These are phyloP conservation scores for Drosophila lacertosa DNA, from an alignment of 1,140 invertebrate genomes.

Conservation along the genomic window DNA sequence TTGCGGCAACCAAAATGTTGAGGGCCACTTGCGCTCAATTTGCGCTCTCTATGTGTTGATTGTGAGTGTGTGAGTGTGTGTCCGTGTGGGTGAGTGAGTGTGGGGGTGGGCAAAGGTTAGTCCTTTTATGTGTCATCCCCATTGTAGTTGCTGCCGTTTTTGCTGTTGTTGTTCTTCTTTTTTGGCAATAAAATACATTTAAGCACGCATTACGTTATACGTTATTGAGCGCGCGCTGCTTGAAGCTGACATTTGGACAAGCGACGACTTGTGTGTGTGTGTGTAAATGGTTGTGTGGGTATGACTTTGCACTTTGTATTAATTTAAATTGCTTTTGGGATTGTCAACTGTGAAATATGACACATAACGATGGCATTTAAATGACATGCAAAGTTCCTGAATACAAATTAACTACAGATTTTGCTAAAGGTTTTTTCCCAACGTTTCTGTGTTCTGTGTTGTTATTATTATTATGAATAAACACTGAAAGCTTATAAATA, in stretches of 20 bases:
- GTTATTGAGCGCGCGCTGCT: constrained; percentile 73
- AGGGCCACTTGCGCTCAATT: constrained; percentile 32
- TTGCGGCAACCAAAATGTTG: constrained; percentile 25
- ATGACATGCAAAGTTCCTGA: constrained; percentile 55
- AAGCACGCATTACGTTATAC: constrained; percentile 75
- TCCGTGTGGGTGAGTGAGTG: constrained; percentile 1
- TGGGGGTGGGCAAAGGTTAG: constrained; percentile 34
- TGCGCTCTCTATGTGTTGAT: constrained; percentile 5
- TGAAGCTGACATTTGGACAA: constrained; percentile 70
- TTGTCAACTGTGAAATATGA: constrained; percentile 62
- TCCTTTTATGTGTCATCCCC: constrained; percentile 51
- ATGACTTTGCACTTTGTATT: constrained; percentile 72
- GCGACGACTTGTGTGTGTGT: constrained; percentile 23
- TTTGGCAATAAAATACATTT: constrained; percentile 81
- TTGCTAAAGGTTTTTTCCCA: constrained; percentile 12
- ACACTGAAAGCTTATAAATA: background rate
- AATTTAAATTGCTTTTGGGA: constrained; percentile 79
- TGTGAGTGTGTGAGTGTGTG: constrained; percentile 9
- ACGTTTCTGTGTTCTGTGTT: background rate
- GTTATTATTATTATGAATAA: constrained; percentile 17
- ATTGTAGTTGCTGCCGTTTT: constrained; percentile 30
- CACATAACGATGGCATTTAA: constrained; percentile 52
- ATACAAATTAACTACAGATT: constrained; percentile 57
- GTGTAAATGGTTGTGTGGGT: constrained; percentile 18
- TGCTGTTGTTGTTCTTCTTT: constrained; percentile 55